These are phyloP conservation scores for Motacilla tschutschensis DNA, from an alignment of 2,113 vertebrate species.

Conservation along the genomic window DNA sequence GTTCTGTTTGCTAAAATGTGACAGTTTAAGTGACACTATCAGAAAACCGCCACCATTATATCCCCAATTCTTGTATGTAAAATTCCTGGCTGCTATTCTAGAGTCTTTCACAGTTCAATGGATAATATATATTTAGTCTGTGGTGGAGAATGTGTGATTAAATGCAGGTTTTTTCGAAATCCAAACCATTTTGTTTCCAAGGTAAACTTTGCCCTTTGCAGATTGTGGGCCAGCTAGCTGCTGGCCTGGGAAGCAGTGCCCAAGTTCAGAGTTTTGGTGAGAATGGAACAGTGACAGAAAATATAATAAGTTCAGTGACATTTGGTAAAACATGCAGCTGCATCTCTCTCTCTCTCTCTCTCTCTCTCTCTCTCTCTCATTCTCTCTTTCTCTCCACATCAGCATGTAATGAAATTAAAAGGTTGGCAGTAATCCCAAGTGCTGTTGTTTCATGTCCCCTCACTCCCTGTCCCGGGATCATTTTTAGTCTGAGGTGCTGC, in stretches of 20 bases:
- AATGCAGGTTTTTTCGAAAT: conserved; percentile 21
- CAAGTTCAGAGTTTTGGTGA: conserved; percentile 12
- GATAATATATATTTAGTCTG: conserved; percentile 61
- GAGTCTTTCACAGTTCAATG: conserved; percentile 67
- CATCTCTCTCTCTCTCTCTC: neutral
- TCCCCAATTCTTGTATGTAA: conserved; percentile 64
- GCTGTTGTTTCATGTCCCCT: neutral
- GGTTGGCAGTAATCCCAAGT: conserved; percentile 1
- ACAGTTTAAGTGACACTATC: conserved; percentile 65
- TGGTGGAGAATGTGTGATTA: conserved; percentile 60
- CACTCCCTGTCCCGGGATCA: neutral
- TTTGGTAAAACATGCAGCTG: conserved; percentile 25
- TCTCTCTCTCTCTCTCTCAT: neutral
- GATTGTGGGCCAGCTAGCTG: neutral
- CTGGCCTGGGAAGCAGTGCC: conserved; percentile 39
- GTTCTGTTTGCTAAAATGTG: conserved; percentile 59
- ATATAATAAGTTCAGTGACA: neutral
- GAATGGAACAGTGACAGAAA: conserved; percentile 32
- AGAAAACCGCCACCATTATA: conserved; percentile 66
- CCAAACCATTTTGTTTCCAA: conserved; percentile 53
- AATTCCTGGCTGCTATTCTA: conserved; percentile 66
- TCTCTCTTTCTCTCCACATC: neutral
- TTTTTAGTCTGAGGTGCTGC: neutral
- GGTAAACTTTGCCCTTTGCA: conserved; percentile 42
- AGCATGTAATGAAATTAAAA: conserved; percentile 34